A percentile compares a stretch with the other conserved stretches of the same genome.
These are phyloP conservation scores for Merops nubicus DNA, from an alignment of 2,113 vertebrate species.

Conservation along the genomic window DNA sequence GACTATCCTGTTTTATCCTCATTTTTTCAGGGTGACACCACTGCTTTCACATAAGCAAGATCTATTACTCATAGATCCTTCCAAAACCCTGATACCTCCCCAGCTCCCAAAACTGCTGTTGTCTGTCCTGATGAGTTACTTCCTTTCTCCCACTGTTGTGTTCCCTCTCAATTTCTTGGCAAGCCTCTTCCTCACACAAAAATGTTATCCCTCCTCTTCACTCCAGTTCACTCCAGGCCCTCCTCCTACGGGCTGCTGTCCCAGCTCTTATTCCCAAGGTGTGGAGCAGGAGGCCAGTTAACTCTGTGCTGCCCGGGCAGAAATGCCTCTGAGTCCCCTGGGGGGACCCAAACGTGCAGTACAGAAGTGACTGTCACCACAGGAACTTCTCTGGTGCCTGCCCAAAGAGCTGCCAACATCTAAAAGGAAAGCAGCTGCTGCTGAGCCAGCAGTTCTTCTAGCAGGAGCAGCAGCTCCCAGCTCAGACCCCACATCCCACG, in stretches of 20 bases:
- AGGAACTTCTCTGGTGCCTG: neutral
- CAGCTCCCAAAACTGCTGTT: neutral
- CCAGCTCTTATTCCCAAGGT: conserved; percentile 26
- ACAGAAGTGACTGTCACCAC: neutral
- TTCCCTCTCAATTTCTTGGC: neutral
- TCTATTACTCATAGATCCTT: too few species aligned
- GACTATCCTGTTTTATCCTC: neutral
- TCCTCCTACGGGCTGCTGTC: conserved; percentile 38
- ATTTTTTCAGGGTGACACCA: neutral
- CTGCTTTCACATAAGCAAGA: neutral
- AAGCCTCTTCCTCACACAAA: conserved; percentile 15
- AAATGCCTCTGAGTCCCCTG: neutral
- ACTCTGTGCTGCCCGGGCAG: neutral
- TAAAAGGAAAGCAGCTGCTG: conserved; percentile 28
- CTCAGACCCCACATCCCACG: neutral
- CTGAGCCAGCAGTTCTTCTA: neutral
- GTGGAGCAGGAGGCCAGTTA: conserved; percentile 10
- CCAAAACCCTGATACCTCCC: neutral
- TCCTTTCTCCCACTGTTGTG: conserved; percentile 19
- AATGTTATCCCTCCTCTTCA: conserved; percentile 21
- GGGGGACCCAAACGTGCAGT: too few species aligned
- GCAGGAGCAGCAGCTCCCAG: neutral
- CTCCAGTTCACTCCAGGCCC: neutral
- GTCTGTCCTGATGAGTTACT: conserved; percentile 20
- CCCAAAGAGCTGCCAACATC: neutral